phyloP scores from a whole-genome alignment of 1,140 invertebrate species.

The Nymphalis io region DNA sequence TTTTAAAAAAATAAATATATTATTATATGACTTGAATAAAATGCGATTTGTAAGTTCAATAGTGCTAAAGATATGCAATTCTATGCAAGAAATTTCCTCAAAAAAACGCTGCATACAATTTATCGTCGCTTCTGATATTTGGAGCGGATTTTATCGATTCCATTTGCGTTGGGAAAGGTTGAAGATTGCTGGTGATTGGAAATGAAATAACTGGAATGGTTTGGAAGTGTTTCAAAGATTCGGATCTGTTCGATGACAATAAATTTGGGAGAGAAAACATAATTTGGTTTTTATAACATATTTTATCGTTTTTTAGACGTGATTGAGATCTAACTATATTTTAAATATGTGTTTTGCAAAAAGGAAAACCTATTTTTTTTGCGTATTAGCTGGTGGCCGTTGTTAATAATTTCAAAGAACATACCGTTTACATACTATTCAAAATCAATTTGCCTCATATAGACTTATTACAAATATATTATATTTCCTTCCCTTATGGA shows the following conservation, averaged over 20 bases:
- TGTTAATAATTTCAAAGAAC: too few relatives aligned
- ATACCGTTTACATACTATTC: too few relatives aligned
- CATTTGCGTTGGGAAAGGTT: conserved; percentile 28
- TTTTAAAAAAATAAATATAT: background rate
- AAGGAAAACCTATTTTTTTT: too few relatives aligned
- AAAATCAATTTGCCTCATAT: too few relatives aligned
- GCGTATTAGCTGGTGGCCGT: too few relatives aligned
- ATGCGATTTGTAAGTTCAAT: background rate
- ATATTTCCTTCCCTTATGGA: too few relatives aligned
- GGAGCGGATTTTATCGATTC: conserved; percentile 38
- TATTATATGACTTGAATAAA: background rate
- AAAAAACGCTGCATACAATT: conserved; percentile 26
- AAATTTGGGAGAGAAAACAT: background rate
- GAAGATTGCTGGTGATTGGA: conserved; percentile 28
- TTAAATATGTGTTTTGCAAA: too few relatives aligned
- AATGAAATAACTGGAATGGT: conserved; percentile 16
- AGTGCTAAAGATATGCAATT: conserved; percentile 22
- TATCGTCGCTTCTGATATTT: conserved; percentile 38
- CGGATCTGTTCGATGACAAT: background rate
- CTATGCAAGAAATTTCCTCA: conserved; percentile 24
- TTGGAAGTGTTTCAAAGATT: conserved; percentile 20
- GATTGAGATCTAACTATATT: too few relatives aligned
- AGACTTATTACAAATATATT: too few relatives aligned
- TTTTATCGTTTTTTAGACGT: too few relatives aligned
- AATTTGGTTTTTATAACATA: too few relatives aligned